A percentile compares a stretch with the other conserved stretches of the same genome.
Evolutionary conservation across 2,113 vertebrate genomes (phyloP).

Genomic region (Dicrurus megarhynchus): DNA sequence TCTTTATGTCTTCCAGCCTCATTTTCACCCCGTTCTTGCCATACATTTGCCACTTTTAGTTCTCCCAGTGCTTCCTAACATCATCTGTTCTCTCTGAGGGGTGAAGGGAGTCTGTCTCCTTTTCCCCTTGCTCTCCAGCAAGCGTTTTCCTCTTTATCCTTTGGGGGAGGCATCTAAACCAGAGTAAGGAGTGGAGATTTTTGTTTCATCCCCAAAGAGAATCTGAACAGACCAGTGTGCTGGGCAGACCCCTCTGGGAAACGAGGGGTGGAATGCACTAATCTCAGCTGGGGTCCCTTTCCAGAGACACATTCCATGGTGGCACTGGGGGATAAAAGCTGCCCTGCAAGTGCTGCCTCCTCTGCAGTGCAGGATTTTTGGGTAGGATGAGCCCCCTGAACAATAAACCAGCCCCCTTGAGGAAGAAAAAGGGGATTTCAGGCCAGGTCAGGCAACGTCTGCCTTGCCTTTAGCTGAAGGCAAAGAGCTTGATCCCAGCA

Average conservation of each 20-base stretch:
- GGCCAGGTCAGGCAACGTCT: not conserved
- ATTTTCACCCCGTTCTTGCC: not conserved
- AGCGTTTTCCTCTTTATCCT: not conserved
- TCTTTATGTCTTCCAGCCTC: not conserved
- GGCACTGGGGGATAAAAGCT: not conserved
- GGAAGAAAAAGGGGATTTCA: not conserved
- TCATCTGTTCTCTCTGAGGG: not conserved
- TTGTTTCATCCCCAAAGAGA: not conserved
- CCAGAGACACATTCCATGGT: not conserved
- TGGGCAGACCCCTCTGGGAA: not conserved
- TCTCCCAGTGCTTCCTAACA: not conserved
- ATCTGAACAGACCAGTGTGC: not conserved
- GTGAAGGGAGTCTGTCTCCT: not conserved
- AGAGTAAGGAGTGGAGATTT: not conserved
- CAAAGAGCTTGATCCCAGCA: slow-evolving; percentile 26
- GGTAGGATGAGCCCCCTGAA: not conserved
- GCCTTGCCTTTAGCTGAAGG: not conserved
- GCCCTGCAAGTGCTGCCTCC: not conserved
- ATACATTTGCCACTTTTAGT: not conserved
- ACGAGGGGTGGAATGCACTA: not conserved
- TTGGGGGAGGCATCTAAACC: not conserved
- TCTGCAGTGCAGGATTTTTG: not conserved
- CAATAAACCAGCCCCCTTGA: not conserved
- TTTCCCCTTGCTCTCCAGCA: not conserved
- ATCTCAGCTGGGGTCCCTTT: not conserved